Evolutionary conservation across 2,113 vertebrate genomes (phyloP).

Genomic region (Thinocorus orbignyianus): DNA sequence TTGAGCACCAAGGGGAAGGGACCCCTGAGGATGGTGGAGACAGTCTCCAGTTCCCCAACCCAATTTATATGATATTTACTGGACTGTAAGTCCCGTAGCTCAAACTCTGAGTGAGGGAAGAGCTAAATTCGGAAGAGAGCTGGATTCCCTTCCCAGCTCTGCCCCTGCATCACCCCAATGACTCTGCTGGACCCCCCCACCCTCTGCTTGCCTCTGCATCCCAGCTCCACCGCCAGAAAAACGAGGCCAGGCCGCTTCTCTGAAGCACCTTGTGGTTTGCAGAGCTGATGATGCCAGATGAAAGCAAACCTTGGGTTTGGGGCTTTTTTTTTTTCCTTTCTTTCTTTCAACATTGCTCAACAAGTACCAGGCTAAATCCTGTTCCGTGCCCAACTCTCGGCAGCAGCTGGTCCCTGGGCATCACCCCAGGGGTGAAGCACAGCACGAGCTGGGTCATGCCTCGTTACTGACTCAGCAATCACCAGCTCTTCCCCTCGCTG

Average conservation of each 20-base stretch:
- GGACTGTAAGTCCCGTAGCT: neutral
- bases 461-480: neutral
- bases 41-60: neutral
- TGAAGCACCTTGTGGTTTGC: neutral
- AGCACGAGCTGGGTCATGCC: neutral
- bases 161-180: neutral
- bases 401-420: neutral
- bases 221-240: neutral
- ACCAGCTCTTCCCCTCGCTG: neutral
- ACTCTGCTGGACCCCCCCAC: neutral
- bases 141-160: neutral
- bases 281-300: neutral
- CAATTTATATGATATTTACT: neutral
- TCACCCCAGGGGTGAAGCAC: neutral
- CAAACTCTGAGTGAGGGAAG: fast-evolving
- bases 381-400: neutral
- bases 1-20: neutral
- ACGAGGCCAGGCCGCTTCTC: neutral
- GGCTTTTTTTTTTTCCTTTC: neutral
- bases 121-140: neutral
- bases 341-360: neutral
- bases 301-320: neutral
- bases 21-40: neutral
- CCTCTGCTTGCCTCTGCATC: neutral
- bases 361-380: neutral